Base-by-base conservation (phyloP, 2,888 invertebrate genomes). In the Leptinotarsa juncta region DNA sequence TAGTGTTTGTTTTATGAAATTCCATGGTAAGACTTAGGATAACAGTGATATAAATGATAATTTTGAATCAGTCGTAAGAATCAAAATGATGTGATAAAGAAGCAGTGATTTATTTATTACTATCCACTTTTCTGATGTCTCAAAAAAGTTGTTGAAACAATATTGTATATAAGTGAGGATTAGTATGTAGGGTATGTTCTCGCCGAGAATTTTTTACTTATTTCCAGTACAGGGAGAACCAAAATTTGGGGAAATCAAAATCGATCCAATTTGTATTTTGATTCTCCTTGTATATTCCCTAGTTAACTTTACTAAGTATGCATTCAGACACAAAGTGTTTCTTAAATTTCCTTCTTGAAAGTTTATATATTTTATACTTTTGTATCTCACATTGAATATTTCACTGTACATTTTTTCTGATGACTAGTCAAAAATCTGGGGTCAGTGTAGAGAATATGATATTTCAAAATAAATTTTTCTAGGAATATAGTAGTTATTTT, bases 51-150 rank as follows among this genome's bases (percentile, higher is more conserved):
- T 26, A 23, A 57, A n/a, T 42, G 42, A 62, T 62, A 32, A 42
- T 15, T 62, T 42, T 62, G 62, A 62, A 62, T 62, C 62, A 62
- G 68, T 68, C 16, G 42, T 55, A 26, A 26, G 68, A 50, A 68
- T 68, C 53, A 68, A 68, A 68, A 67, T n/a, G 49, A 55, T 68
- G 68, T 68, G 68, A 68, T 68, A 68, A 68, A 20, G 51, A 26
- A 42, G 20, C 15, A 16, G 68, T 68, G 68, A 68, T 68, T 68
- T 53, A 68, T 68, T 68, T 53, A 68, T 68, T 68, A 67, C 20
- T 20, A 62, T 12, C 16, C 18, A 42, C 32, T 62, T 32, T 62
- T 62, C 62, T 62, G n/a, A n/a, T 62, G 7, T 62, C 62, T 57
- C 57, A 23, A 62, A 62, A n/a, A 62, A 62, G 15, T 62, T 62